Percentiles rank a stretch among this genome's conserved stretches.
Evolutionary conservation across 2,888 invertebrate genomes (phyloP).

Genomic region (Drosophila histrio): DNA sequence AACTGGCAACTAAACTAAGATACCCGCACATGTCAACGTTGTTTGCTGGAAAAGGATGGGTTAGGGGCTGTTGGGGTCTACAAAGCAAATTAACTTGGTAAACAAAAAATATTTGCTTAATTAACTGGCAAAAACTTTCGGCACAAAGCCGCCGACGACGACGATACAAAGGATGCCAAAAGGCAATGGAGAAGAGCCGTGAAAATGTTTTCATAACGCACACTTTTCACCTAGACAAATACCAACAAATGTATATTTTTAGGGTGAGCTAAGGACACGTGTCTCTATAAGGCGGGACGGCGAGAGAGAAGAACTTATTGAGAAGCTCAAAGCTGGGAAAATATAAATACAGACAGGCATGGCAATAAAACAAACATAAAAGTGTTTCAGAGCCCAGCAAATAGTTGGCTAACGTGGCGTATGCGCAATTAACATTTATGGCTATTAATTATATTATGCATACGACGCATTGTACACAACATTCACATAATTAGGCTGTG

Average conservation of each 20-base stretch:
- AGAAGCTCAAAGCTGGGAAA: constrained; percentile 45
- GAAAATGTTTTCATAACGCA: constrained; percentile 68
- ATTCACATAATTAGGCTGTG: constrained; percentile 13
- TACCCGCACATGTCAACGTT: constrained; percentile 61
- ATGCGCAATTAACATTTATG: constrained; percentile 80
- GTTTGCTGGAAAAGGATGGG: constrained; percentile 17
- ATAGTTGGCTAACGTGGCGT: constrained; percentile 69
- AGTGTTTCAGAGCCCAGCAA: constrained; percentile 25
- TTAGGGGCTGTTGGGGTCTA: constrained; percentile 30
- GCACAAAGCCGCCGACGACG: constrained; percentile 37
- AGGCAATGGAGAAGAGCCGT: constrained; percentile 26
- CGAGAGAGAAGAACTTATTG: constrained; percentile 39
- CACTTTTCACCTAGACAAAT: constrained; percentile 64
- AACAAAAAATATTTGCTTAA: constrained; percentile 77
- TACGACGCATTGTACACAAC: constrained; percentile 50
- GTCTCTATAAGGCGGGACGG: constrained; percentile 32
- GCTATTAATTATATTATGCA: constrained; percentile 74
- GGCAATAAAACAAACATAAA: constrained; percentile 22
- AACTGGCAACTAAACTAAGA: constrained; percentile 29
- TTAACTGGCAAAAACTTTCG: constrained; percentile 77
- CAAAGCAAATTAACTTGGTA: constrained; percentile 65
- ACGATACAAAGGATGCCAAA: constrained; percentile 39
- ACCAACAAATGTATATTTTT: constrained; percentile 15
- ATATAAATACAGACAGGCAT: constrained; percentile 19
- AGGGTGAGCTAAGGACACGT: constrained; percentile 39